Evolutionary conservation across 2,888 invertebrate species (phyloP), one percentile per base, ranked within the genome.

Genomic region (Eueremaeus valkanovi): DNA sequence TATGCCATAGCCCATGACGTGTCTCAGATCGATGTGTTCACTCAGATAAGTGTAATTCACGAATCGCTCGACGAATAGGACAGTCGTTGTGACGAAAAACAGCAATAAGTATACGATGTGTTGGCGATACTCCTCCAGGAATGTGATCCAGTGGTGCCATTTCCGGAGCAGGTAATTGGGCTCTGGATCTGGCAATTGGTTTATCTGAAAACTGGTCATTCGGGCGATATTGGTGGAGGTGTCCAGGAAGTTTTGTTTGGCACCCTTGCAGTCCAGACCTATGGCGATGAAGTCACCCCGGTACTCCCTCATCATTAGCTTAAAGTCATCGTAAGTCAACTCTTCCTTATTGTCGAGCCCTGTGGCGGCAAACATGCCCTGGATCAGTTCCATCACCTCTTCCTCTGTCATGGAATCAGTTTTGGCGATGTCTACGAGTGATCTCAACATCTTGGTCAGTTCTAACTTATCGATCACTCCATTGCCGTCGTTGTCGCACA

Each of bases 1-100:
- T 72, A 96, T 96, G 0, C 96, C 95, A 1, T 94, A 93, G 0
- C 96, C 96, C 96, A 97, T 96, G 61, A 97, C 95, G 82, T 96
- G 94, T 0, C 96, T 87, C 79, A 97, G 85, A 84, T 97, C 96
- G 31, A 94, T 90, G 84, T 96, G 95, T 82, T 97, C 96, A 0
- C 94, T 90, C 92, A 96, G 93, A 83, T 95, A 95, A 0, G 95
- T 93, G 83, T 96, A 96, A 85, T 95, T 91, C 75, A 95, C 94
- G 82, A 96, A 97, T 82, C 96, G 86, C 83, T 96, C 95, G 11
- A 95, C 90, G 82, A 96, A 97, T n/a, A 96, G 84, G 0, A 91
- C 92, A 79, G 94, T 92, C 1, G 94, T 95, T 66, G 93, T 88
- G n/a, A 95, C 93, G 82, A 94, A 95, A 85, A 95, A 97, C 9